Conservation (phyloP, 2,888 invertebrate species). For the Laothoe populi region DNA sequence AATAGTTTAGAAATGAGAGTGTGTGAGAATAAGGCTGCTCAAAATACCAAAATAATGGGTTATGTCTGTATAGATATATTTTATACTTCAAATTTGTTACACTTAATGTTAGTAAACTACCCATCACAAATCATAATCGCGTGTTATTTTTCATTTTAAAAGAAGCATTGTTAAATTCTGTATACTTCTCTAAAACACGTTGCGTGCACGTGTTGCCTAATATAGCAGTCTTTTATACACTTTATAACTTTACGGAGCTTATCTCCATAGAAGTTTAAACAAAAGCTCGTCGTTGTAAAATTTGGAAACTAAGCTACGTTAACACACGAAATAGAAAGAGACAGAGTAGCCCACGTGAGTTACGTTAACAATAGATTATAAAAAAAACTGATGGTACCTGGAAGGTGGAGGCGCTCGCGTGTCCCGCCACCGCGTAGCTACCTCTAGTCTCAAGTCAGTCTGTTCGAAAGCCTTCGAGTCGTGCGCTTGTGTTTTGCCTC, state of each 20-base stretch:
- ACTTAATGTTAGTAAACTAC: slow-evolving; percentile 18
- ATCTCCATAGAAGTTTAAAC: slow-evolving; percentile 74
- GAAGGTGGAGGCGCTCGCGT: slow-evolving; percentile 64
- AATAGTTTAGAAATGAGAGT: slow-evolving; percentile 29
- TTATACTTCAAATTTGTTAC: slow-evolving; percentile 15
- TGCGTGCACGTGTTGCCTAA: slow-evolving; percentile 55
- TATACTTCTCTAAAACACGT: slow-evolving; percentile 43
- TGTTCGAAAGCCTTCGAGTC: slow-evolving; percentile 62
- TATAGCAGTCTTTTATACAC: slow-evolving; percentile 49
- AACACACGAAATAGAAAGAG: slow-evolving; percentile 55
- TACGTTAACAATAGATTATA: slow-evolving; percentile 79
- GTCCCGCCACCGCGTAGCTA: slow-evolving; percentile 62
- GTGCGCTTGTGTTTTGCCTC: slow-evolving; percentile 21
- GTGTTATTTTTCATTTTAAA: slow-evolving; percentile 27
- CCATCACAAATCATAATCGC: slow-evolving; percentile 16
- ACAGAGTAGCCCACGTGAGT: slow-evolving; percentile 72
- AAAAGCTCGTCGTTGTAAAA: slow-evolving; percentile 58
- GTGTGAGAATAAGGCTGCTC: slow-evolving; percentile 15
- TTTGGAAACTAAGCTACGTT: slow-evolving; percentile 41
- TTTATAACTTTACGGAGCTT: slow-evolving; percentile 57
- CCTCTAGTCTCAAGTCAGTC: slow-evolving; percentile 60
- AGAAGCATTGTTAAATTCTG: slow-evolving; percentile 7
- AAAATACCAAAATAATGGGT: slow-evolving; percentile 1
- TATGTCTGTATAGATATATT: slow-evolving; percentile 4
- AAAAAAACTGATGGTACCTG: slow-evolving; percentile 78